Evolutionary conservation across 2,113 vertebrate genomes (phyloP), one percentile per base, ranked within the genome.

Genomic region (Centropristis striata): DNA sequence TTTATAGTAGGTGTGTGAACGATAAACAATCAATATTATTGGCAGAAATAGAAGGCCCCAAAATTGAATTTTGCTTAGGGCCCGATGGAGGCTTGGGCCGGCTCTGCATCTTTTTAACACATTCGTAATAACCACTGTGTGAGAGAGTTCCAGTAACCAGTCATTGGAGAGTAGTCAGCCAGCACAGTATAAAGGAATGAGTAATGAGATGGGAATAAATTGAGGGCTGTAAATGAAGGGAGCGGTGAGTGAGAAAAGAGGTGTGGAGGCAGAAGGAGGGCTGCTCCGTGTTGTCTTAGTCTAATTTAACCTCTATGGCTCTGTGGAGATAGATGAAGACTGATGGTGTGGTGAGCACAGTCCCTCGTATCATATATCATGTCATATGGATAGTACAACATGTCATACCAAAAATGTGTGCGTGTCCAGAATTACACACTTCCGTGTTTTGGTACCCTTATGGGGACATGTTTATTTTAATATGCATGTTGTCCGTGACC

Each of bases 291-390:
- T 10, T 5, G 20, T 18, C 21, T 44, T 32, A 10, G 25, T 66
- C 71, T 53, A 46, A 67, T 80, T 54, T 69, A 60, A 73, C 47
- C 28, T 81, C 28, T 15, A 7, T 23, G 23, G 55, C 32, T 70
- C 9, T 1, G 13, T 3, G 6, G 15, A 70, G 71, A 42, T 36
- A 50, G 25, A 58, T 75, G 58, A 81, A 75, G 65, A 50, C 64
- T 41, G 54, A 60, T 67, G 70, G 20, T 47, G 28, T 69, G 11
- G 36, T 39, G 16, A 74, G 27, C 36, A 44, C 27, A 39, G 37
- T 51, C 14, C 25, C 51, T 36, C 47, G 39, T n/a, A 13, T 37
- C 27, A 68, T 73, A 44, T n/a, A 37, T 80, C 44, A 80, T 73
- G 60, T 65, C 36, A 47, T 50, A 55, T 39, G 5, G 21, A 49